A percentile compares a stretch with the other conserved stretches of the same genome.
Conservation (phyloP, 1,140 invertebrate genomes). For the Gyrodactylus bullatarudis region DNA sequence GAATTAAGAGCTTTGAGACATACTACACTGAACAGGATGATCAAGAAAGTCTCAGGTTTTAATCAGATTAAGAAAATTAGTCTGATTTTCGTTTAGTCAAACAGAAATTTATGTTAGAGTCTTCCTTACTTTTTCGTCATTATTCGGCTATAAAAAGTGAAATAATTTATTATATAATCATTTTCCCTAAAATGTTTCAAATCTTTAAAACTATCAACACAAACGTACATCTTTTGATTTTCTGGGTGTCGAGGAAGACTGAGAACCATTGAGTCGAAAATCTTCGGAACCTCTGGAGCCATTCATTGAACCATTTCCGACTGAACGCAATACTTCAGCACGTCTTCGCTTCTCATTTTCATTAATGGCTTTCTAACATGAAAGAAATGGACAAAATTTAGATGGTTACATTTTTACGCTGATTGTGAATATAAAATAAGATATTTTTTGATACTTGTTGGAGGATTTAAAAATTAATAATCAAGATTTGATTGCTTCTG, state of each 20-base stretch:
- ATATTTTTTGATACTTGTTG: neutral
- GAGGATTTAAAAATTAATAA: neutral
- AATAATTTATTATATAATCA: too few species aligned
- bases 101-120: too few species aligned
- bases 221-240: neutral
- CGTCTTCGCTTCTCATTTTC: neutral
- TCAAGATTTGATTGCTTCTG: neutral
- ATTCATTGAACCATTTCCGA: too few species aligned
- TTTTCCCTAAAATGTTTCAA: too few species aligned
- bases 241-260: neutral
- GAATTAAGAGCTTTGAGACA: too few species aligned
- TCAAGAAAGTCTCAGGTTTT: too few species aligned
- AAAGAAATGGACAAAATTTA: neutral
- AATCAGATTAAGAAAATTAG: too few species aligned
- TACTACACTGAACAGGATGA: too few species aligned
- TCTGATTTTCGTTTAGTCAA: too few species aligned
- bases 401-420: neutral
- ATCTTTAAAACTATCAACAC: too few species aligned
- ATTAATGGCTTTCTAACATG: neutral
- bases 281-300: neutral
- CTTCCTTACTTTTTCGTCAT: too few species aligned
- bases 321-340: neutral
- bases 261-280: neutral
- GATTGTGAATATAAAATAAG: neutral
- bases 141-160: too few species aligned